Percentiles rank a stretch among this genome's conserved stretches.
These are phyloP conservation scores for Magallana nippona DNA, from an alignment of 2,888 invertebrate species.

Conservation along the genomic window DNA sequence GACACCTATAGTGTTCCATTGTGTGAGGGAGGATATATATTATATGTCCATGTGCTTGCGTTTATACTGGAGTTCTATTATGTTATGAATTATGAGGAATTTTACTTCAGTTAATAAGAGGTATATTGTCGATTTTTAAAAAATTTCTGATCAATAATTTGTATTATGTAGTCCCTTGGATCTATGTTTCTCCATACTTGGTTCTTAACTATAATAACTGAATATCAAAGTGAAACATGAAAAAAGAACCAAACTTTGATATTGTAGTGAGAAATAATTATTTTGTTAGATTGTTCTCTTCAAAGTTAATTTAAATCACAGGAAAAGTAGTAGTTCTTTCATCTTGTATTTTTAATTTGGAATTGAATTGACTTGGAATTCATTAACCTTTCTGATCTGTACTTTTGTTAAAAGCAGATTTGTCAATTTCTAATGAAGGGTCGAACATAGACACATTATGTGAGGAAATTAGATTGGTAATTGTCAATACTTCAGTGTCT, in stretches of 20 bases:
- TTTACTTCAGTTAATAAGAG: neutral
- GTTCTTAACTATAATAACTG: too few species aligned
- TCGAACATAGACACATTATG: too few species aligned
- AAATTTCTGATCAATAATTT: too few species aligned
- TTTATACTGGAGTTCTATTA: neutral
- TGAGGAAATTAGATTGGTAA: too few species aligned
- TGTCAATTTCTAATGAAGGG: too few species aligned
- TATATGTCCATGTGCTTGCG: neutral
- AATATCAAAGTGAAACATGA: too few species aligned
- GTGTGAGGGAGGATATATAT: neutral
- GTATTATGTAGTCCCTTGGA: too few species aligned
- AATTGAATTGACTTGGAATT: conserved; percentile 6
- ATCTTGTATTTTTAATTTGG: neutral
- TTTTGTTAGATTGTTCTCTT: conserved; percentile 2
- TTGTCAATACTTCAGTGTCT: too few species aligned
- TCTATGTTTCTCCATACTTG: too few species aligned
- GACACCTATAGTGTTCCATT: neutral
- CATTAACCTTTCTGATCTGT: conserved; percentile 9
- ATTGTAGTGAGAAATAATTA: neutral
- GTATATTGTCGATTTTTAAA: too few species aligned
- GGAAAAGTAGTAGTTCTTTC: neutral
- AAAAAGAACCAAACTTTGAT: neutral
- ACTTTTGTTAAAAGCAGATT: neutral
- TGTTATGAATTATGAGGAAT: neutral
- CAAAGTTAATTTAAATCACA: neutral